phyloP scores from a whole-genome alignment of 1,140 invertebrate species.

The Drosophila lacertosa region DNA sequence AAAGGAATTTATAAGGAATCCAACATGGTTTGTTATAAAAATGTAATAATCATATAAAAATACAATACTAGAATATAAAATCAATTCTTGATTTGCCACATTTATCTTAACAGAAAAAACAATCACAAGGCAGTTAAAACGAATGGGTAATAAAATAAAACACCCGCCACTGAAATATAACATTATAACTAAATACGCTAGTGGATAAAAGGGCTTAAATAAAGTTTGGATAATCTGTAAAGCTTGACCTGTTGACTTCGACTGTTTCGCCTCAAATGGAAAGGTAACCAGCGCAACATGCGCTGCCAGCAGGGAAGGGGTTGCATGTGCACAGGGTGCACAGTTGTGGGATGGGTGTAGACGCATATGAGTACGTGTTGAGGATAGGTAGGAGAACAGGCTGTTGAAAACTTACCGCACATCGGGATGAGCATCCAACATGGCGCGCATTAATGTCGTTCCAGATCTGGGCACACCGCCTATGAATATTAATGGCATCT shows the following conservation, averaged over 20 bases:
- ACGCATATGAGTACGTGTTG: neutral
- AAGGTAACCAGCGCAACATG: neutral
- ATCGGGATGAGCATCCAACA: slow-evolving; percentile 99
- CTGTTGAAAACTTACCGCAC: slow-evolving; percentile 88
- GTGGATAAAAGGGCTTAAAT: neutral
- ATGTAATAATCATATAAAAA: too few species aligned
- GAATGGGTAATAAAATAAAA: too few species aligned
- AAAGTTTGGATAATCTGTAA: slow-evolving; percentile 6
- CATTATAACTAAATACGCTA: neutral
- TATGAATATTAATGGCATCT: slow-evolving; percentile 98
- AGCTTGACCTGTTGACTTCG: slow-evolving; percentile 10
- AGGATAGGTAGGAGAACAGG: neutral
- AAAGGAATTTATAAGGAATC: neutral
- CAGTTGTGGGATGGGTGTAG: neutral
- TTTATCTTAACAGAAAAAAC: too few species aligned
- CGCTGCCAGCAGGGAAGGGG: neutral
- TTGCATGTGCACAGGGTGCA: neutral
- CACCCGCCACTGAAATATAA: too few species aligned
- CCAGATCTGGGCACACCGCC: slow-evolving; percentile 98
- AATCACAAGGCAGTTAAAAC: too few species aligned
- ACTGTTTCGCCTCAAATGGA: neutral
- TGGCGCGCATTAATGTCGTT: slow-evolving; percentile 98
- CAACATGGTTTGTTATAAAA: too few species aligned
- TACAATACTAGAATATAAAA: too few species aligned
- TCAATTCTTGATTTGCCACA: too few species aligned